These are phyloP conservation scores for Diarsia brunnea DNA, from an alignment of 2,888 invertebrate genomes.

Conservation along the genomic window DNA sequence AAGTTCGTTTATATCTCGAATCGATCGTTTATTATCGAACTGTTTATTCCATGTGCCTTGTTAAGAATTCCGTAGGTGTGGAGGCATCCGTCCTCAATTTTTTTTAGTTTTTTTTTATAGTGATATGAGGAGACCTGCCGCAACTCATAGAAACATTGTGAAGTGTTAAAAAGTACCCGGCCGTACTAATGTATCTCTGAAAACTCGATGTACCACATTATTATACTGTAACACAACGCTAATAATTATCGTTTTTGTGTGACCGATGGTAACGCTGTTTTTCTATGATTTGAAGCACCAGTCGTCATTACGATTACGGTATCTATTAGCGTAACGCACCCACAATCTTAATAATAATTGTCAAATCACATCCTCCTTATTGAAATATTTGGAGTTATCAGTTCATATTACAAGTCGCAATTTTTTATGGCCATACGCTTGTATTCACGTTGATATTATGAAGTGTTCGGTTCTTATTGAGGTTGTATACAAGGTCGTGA, in stretches of 20 bases:
- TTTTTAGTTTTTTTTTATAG: constrained; percentile 21
- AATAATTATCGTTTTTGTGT: background rate
- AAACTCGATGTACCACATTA: background rate
- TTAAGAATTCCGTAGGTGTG: constrained; percentile 71
- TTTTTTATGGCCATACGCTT: constrained; percentile 15
- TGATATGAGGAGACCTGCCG: constrained; percentile 16
- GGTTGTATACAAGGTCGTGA: background rate
- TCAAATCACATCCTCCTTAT: constrained; percentile 20
- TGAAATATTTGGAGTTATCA: constrained; percentile 3
- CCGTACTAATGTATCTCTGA: background rate
- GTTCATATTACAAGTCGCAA: constrained; percentile 40
- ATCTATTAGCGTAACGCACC: constrained; percentile 20
- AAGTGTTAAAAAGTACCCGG: constrained; percentile 1
- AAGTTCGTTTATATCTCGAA: constrained; percentile 31
- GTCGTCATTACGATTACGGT: background rate
- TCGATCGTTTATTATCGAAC: background rate
- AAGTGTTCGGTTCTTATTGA: constrained; percentile 23
- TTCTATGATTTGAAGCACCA: constrained; percentile 25
- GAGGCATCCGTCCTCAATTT: constrained; percentile 66
- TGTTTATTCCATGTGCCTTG: constrained; percentile 62
- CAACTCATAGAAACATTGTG: constrained; percentile 19
- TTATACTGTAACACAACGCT: background rate
- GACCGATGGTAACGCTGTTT: background rate
- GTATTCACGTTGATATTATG: constrained; percentile 27
- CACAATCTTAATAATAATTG: constrained; percentile 34